phyloP scores from a whole-genome alignment of 2,888 invertebrate genomes.

The Drosophila infuscata region DNA sequence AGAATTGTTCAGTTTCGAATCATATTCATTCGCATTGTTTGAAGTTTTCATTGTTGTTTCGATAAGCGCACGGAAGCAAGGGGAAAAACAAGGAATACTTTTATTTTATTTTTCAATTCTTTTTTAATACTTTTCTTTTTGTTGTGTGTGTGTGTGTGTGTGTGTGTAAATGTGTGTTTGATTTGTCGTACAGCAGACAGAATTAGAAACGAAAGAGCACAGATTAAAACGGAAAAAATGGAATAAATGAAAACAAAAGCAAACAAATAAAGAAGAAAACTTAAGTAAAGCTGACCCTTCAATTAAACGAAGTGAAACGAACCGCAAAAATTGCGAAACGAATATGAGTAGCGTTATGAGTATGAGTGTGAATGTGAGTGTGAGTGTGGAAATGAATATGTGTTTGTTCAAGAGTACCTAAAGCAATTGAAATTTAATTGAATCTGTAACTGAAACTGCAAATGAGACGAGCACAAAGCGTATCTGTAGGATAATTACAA shows the following conservation, averaged over 20 bases:
- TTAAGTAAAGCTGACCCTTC: conserved; percentile 34
- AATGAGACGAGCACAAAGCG: conserved; percentile 33
- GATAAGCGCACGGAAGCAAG: conserved; percentile 39
- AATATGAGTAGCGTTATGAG: conserved; percentile 19
- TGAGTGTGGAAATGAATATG: conserved; percentile 11
- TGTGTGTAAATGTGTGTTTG: conserved; percentile 10
- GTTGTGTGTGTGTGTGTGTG: conserved; percentile 13
- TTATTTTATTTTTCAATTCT: conserved; percentile 29
- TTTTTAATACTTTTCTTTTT: conserved; percentile 30
- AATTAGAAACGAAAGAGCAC: conserved; percentile 54
- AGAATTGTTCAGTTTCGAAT: conserved; percentile 37
- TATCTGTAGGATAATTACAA: conserved; percentile 43
- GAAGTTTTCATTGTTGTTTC: conserved; percentile 65
- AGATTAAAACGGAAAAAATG: conserved; percentile 57
- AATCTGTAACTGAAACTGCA: conserved; percentile 26
- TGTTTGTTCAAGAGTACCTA: background rate
- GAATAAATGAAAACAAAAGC: conserved; percentile 37
- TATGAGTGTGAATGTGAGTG: conserved; percentile 4
- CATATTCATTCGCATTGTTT: conserved; percentile 69
- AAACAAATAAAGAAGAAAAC: conserved; percentile 10
- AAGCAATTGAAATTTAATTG: conserved; percentile 36
- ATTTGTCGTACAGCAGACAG: conserved; percentile 41
- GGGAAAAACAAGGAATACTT: conserved; percentile 37
- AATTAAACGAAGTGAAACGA: conserved; percentile 43
- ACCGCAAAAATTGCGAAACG: conserved; percentile 31